Evolutionary conservation across 2,888 invertebrate species (phyloP).

Genomic region (Drosophila anomalata): DNA sequence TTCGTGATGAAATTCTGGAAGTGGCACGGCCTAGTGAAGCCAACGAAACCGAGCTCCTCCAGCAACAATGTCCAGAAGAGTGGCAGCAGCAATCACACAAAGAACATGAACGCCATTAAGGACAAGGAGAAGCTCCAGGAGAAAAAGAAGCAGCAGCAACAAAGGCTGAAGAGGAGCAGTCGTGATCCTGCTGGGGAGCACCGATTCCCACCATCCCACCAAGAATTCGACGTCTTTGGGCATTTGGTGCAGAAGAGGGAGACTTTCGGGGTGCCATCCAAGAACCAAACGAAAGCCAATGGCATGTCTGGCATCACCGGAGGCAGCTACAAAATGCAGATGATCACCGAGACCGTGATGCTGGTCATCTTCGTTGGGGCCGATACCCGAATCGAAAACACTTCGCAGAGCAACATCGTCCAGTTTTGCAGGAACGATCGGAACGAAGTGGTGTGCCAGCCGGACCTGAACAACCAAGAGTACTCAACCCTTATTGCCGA

Average conservation of each 20-base stretch:
- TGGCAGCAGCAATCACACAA: slow-evolving; percentile 43
- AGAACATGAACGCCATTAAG: slow-evolving; percentile 59
- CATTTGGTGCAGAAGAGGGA: slow-evolving; percentile 78
- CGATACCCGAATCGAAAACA: slow-evolving; percentile 90
- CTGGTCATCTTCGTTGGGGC: slow-evolving; percentile 91
- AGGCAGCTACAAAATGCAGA: slow-evolving; percentile 83
- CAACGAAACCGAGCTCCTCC: slow-evolving; percentile 16
- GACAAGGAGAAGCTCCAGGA: slow-evolving; percentile 51
- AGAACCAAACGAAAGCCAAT: slow-evolving; percentile 57
- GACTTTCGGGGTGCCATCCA: slow-evolving; percentile 71
- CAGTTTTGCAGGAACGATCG: slow-evolving; percentile 87
- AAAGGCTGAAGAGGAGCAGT: slow-evolving; percentile 47
- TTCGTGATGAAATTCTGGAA: slow-evolving; percentile 94
- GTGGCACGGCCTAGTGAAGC: slow-evolving; percentile 85
- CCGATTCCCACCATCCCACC: slow-evolving; percentile 57
- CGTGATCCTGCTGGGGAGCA: slow-evolving; percentile 23
- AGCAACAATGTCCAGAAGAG: slow-evolving; percentile 45
- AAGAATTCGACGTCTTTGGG: slow-evolving; percentile 79
- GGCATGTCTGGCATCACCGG: slow-evolving; percentile 1
- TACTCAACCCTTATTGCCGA: slow-evolving; percentile 90
- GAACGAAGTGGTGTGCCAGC: slow-evolving; percentile 87
- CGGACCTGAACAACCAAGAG: slow-evolving; percentile 89
- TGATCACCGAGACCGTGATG: slow-evolving; percentile 89
- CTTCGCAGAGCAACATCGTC: slow-evolving; percentile 90
- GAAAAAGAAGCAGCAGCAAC: slow-evolving; percentile 45